Evolutionary conservation across 2,113 vertebrate species (phyloP).

Genomic region (Zootoca vivipara): DNA sequence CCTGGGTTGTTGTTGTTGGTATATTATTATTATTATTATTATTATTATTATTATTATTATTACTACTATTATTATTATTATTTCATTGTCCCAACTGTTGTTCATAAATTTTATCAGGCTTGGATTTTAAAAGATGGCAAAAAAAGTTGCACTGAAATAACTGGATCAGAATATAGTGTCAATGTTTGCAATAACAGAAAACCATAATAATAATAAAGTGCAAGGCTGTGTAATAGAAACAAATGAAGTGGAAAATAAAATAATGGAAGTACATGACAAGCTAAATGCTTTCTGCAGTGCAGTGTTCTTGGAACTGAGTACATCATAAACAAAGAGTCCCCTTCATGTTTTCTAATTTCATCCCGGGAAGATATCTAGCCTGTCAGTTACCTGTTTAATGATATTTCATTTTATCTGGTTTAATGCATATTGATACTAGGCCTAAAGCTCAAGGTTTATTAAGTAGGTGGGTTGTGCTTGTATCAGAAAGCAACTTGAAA

Average conservation of each 20-base stretch:
- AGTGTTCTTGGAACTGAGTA: constrained; percentile 49
- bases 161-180: constrained; percentile 54
- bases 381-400: constrained; percentile 22
- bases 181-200: constrained; percentile 64
- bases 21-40: too few species aligned
- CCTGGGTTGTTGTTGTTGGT: not conserved
- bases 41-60: too few species aligned
- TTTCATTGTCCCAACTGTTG: not conserved
- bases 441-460: constrained; percentile 28
- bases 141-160: constrained; percentile 60
- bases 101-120: constrained; percentile 66
- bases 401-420: constrained; percentile 25
- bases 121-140: constrained; percentile 62
- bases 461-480: not conserved
- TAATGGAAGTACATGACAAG: constrained; percentile 72
- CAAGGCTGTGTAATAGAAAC: constrained; percentile 69
- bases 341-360: constrained; percentile 60
- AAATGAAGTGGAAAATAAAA: constrained; percentile 76
- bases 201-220: constrained; percentile 68
- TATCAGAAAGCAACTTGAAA: constrained; percentile 10
- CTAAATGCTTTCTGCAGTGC: constrained; percentile 60
- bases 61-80: too few species aligned
- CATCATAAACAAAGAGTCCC: constrained; percentile 48
- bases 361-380: constrained; percentile 33
- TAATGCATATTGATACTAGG: constrained; percentile 7